Evolutionary conservation across 2,888 invertebrate species (phyloP).

Genomic region (Baccha elongata): DNA sequence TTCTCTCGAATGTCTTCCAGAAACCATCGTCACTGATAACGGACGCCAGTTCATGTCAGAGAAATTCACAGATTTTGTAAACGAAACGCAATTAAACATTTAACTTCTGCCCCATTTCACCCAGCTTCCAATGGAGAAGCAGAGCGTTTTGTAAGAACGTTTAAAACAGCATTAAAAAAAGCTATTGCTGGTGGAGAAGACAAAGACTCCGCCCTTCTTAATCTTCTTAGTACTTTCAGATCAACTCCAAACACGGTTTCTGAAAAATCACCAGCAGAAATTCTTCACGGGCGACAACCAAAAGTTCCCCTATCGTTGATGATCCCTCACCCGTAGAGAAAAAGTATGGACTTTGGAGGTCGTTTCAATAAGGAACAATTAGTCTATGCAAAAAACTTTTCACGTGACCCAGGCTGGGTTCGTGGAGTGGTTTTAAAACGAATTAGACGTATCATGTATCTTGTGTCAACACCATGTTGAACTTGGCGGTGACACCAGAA

Average conservation of each 20-base stretch:
- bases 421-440: background rate
- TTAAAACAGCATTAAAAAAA: conserved; percentile 50
- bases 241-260: conserved; percentile 30
- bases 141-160: conserved; percentile 69
- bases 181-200: conserved; percentile 22
- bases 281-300: conserved; percentile 44
- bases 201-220: conserved; percentile 20
- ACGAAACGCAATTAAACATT: conserved; percentile 73
- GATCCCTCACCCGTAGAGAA: background rate
- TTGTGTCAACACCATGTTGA: conserved; percentile 1
- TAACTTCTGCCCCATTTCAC: conserved; percentile 74
- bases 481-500: background rate
- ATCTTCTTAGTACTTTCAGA: conserved; percentile 40
- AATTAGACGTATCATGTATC: background rate
- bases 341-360: background rate
- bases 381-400: background rate
- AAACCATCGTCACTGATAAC: conserved; percentile 74
- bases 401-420: conserved; percentile 5
- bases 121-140: conserved; percentile 74
- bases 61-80: conserved; percentile 69
- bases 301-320: conserved; percentile 1
- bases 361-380: background rate
- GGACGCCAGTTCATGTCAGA: conserved; percentile 67
- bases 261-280: conserved; percentile 49
- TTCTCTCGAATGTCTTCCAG: conserved; percentile 74